Evolutionary conservation across 2,888 invertebrate species (phyloP).

Genomic region (Diadegma fenestrale): DNA sequence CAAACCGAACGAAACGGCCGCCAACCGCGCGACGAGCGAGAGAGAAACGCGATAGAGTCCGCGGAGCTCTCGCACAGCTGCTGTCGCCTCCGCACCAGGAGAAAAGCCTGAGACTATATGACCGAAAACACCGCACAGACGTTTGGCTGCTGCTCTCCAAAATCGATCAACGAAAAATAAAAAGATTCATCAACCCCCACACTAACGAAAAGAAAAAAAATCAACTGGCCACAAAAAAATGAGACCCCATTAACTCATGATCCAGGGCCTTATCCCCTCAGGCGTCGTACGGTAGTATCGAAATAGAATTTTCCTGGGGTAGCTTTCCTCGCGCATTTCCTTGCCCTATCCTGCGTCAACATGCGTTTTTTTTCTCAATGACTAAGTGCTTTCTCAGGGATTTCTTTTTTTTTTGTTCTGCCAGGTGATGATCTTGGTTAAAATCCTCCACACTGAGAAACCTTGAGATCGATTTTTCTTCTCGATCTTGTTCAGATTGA

Average conservation of each 20-base stretch:
- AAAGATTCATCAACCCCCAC: conserved; percentile 32
- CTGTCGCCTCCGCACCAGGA: conserved; percentile 65
- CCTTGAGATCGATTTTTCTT: neutral
- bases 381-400: conserved; percentile 56
- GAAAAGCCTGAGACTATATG: conserved; percentile 18
- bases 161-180: conserved; percentile 54
- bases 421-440: conserved; percentile 62
- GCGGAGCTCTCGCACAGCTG: conserved; percentile 64
- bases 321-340: conserved; percentile 22
- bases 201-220: conserved; percentile 20
- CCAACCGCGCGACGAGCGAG: conserved; percentile 75
- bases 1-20: conserved; percentile 80
- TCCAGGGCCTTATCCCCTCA: conserved; percentile 10
- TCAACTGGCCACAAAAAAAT: conserved; percentile 30
- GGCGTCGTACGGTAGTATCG: neutral
- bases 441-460: neutral
- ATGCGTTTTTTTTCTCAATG: conserved; percentile 34
- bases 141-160: conserved; percentile 60
- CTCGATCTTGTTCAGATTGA: neutral
- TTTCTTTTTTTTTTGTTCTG: conserved; percentile 48
- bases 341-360: conserved; percentile 17
- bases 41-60: conserved; percentile 45
- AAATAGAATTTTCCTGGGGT: conserved; percentile 46
- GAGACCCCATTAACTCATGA: conserved; percentile 63
- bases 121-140: conserved; percentile 52